These are phyloP conservation scores for Periphyllus acericola DNA, from an alignment of 2,888 invertebrate genomes.

Conservation along the genomic window DNA sequence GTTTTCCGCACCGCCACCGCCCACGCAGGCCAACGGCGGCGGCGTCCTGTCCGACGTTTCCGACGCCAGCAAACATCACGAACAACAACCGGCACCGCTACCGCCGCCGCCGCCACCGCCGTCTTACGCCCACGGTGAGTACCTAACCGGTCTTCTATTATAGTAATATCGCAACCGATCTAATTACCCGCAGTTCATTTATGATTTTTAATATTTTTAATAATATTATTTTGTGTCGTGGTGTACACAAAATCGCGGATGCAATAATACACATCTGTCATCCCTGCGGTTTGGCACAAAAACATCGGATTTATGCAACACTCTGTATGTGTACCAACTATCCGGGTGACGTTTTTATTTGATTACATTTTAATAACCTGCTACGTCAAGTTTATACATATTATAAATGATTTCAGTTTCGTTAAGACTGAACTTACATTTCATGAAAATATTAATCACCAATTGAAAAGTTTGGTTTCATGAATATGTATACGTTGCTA, in stretches of 20 bases:
- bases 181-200: no score
- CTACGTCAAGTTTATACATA: no score
- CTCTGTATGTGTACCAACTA: no score
- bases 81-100: constrained; percentile 34
- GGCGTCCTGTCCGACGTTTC: constrained; percentile 47
- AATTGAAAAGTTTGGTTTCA: constrained; percentile 46
- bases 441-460: constrained; percentile 40
- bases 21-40: constrained; percentile 61
- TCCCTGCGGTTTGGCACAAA: no score
- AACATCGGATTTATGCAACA: no score
- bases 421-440: constrained; percentile 32
- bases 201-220: no score
- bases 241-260: no score
- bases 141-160: not conserved
- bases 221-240: no score
- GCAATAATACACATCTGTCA: no score
- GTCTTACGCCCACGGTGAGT: constrained; percentile 57
- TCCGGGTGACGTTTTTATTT: no score
- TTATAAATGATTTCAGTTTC: not conserved
- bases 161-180: not conserved
- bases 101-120: constrained; percentile 41
- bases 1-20: constrained; percentile 66
- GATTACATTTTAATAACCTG: no score
- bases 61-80: constrained; percentile 36
- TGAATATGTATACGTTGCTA: constrained; percentile 24